These are phyloP conservation scores for Lontra canadensis DNA, from an alignment of 2,113 vertebrate genomes.

Conservation along the genomic window DNA sequence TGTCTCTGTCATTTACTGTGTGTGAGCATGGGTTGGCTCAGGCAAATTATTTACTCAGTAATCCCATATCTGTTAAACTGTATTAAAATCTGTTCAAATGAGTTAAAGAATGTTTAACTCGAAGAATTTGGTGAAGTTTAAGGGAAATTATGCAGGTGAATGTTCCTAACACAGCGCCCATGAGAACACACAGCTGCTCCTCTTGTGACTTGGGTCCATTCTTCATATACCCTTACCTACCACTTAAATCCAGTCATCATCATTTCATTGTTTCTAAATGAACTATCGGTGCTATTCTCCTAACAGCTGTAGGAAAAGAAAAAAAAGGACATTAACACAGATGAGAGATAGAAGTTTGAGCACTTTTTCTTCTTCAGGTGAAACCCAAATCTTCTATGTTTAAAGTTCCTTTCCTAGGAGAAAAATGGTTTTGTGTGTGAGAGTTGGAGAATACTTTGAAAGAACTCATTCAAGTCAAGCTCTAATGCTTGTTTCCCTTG, in stretches of 20 bases:
- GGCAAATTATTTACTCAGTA: constrained; percentile 16
- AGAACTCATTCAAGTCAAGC: background rate
- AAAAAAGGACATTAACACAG: background rate
- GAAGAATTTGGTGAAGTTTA: background rate
- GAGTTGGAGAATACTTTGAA: constrained; percentile 20
- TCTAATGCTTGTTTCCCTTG: background rate
- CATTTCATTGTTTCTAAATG: background rate
- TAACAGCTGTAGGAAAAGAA: background rate
- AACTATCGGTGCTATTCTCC: background rate
- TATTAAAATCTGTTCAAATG: background rate
- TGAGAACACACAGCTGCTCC: background rate
- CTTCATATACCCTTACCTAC: background rate
- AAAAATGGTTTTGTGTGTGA: background rate
- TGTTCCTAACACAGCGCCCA: background rate
- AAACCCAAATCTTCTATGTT: background rate
- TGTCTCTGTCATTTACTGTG: background rate
- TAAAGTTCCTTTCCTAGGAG: background rate
- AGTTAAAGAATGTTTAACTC: constrained; percentile 1
- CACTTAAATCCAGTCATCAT: background rate
- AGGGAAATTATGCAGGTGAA: background rate
- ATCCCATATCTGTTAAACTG: background rate
- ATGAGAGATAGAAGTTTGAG: background rate
- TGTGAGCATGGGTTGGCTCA: background rate
- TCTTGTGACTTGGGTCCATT: background rate
- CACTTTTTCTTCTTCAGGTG: background rate